Percentiles rank a stretch among this genome's conserved stretches.
phyloP scores from a whole-genome alignment of 2,113 vertebrate species.

The Rutilus rutilus region DNA sequence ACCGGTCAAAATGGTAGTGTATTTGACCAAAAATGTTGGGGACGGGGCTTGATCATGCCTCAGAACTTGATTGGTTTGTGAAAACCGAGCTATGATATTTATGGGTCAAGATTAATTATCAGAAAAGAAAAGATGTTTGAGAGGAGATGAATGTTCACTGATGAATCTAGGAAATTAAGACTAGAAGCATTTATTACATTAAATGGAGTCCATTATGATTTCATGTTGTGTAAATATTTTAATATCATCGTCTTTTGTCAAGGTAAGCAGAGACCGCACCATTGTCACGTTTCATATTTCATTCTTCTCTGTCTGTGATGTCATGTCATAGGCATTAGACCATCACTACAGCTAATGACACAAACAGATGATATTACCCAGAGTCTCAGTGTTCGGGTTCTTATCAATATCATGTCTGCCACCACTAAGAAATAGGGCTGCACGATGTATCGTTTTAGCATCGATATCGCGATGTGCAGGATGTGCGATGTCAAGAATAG shows the following conservation, averaged over 20 bases:
- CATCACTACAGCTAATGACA: conserved; percentile 17
- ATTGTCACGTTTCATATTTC: conserved; percentile 32
- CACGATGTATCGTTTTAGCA: no score
- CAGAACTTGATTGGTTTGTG: not conserved
- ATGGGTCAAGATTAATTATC: not conserved
- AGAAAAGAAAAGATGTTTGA: not conserved
- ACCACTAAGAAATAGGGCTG: not conserved
- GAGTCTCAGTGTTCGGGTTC: not conserved
- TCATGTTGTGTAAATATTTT: not conserved
- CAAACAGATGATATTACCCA: not conserved
- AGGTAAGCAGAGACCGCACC: not conserved
- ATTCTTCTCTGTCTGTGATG: conserved; percentile 28
- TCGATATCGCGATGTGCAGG: no score
- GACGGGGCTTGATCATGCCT: not conserved
- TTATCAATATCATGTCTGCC: conserved; percentile 19
- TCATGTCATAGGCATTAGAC: not conserved
- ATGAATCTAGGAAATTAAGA: not conserved
- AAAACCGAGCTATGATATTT: not conserved
- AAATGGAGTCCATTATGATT: not conserved
- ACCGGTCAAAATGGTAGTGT: not conserved
- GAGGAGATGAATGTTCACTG: not conserved
- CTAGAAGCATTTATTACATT: not conserved
- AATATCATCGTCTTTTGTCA: not conserved
- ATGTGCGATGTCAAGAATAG: no score
- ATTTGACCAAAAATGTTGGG: not conserved